Percentiles rank a stretch among this genome's conserved stretches.
These are phyloP conservation scores for Cervus canadensis DNA, from an alignment of 2,113 vertebrate species.

Conservation along the genomic window DNA sequence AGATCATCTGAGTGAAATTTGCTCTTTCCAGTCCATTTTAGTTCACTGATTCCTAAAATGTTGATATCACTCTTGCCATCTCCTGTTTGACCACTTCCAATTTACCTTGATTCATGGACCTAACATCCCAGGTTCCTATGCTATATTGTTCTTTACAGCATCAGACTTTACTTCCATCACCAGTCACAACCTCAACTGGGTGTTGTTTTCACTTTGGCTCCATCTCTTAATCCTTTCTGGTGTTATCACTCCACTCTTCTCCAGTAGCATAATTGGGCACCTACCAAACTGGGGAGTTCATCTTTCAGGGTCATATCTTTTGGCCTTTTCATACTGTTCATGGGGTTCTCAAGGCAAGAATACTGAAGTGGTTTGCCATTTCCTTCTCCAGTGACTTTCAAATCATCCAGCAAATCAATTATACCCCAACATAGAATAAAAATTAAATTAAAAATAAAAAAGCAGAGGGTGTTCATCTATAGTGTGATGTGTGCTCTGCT, in stretches of 20 bases:
- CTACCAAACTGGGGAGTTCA: not conserved
- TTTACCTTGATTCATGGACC: not conserved
- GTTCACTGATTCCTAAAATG: not conserved
- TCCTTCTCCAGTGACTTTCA: not conserved
- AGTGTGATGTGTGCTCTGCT: fast-evolving
- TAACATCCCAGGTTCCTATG: not conserved
- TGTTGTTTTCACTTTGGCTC: not conserved
- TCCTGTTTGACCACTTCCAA: not conserved
- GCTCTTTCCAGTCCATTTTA: not conserved
- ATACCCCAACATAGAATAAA: not conserved
- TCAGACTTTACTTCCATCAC: not conserved
- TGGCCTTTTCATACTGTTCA: not conserved
- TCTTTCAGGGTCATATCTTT: not conserved
- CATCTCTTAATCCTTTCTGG: not conserved
- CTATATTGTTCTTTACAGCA: not conserved
- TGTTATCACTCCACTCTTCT: not conserved
- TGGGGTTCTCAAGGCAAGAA: not conserved
- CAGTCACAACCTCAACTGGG: not conserved
- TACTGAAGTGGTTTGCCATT: not conserved
- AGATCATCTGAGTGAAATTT: not conserved
- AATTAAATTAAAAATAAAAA: not conserved
- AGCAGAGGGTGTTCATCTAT: not conserved
- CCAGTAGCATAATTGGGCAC: not conserved
- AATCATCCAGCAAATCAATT: not conserved
- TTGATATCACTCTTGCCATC: not conserved